Evolutionary conservation across 2,888 invertebrate genomes (phyloP).

Genomic region (Rhamnusium bicolor): DNA sequence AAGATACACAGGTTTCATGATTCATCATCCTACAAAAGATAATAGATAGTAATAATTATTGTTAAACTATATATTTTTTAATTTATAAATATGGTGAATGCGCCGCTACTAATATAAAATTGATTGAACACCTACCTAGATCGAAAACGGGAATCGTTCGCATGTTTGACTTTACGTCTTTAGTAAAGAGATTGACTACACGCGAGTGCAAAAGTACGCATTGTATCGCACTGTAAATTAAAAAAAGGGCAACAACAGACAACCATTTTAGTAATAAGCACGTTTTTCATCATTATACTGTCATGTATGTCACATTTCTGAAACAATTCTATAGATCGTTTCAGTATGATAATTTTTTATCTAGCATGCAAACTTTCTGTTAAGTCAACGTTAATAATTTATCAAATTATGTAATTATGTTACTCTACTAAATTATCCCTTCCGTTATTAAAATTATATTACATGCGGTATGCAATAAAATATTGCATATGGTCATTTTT

Average conservation of each 20-base stretch:
- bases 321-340: not conserved
- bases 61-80: too few relatives aligned
- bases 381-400: not conserved
- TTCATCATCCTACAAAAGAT: too few relatives aligned
- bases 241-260: not conserved
- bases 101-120: too few relatives aligned
- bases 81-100: too few relatives aligned
- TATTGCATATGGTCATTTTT: slow-evolving; percentile 13
- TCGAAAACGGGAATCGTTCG: too few relatives aligned
- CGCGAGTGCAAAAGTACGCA: too few relatives aligned
- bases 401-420: slow-evolving; percentile 4
- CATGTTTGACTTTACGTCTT: too few relatives aligned
- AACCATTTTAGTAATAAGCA: not conserved
- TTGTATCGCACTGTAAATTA: not conserved
- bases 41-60: too few relatives aligned
- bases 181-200: too few relatives aligned
- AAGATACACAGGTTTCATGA: too few relatives aligned
- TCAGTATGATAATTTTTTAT: slow-evolving; percentile 2
- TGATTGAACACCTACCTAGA: too few relatives aligned
- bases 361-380: slow-evolving; percentile 3
- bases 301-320: not conserved
- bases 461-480: not conserved
- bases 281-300: not conserved
- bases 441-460: too few relatives aligned
- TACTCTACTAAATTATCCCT: not conserved